A percentile compares a stretch with the other conserved stretches of the same genome.
Evolutionary conservation across 2,888 invertebrate species (phyloP).

Genomic region (Aromia moschata): DNA sequence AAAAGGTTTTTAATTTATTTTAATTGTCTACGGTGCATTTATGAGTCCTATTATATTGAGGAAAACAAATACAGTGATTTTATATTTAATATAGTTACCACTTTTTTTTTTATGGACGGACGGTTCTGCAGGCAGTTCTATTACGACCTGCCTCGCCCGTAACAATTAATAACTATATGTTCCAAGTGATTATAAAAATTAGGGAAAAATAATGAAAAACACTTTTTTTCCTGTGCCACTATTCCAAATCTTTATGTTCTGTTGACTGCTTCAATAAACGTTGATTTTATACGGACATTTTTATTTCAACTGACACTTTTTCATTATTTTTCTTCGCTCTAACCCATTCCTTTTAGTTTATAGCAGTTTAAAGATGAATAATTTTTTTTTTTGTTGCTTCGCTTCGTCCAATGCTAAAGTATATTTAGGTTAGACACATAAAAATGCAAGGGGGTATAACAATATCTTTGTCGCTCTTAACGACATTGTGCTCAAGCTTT

Average conservation of each 20-base stretch:
- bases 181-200: slow-evolving; percentile 16
- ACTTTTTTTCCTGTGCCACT: slow-evolving; percentile 18
- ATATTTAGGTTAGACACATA: background rate
- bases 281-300: slow-evolving; percentile 42
- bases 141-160: too few relatives aligned
- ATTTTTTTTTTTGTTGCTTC: background rate
- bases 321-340: slow-evolving; percentile 33
- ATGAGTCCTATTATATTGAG: slow-evolving; percentile 29
- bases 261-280: slow-evolving; percentile 43
- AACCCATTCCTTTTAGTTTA: slow-evolving; percentile 26
- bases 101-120: slow-evolving; percentile 19
- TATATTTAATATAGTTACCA: slow-evolving; percentile 35
- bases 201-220: slow-evolving; percentile 39
- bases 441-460: too few relatives aligned
- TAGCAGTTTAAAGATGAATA: background rate
- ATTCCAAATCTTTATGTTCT: slow-evolving; percentile 33
- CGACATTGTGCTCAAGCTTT: slow-evolving; percentile 7
- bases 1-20: slow-evolving; percentile 38
- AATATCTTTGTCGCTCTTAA: background rate
- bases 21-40: slow-evolving; percentile 38
- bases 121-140: too few relatives aligned
- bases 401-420: background rate
- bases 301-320: slow-evolving; percentile 30
- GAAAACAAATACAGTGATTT: slow-evolving; percentile 23
- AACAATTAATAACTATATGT: too few relatives aligned